Conservation (phyloP, 2,797 vertebrate species). For the Mastacembelus armatus region DNA sequence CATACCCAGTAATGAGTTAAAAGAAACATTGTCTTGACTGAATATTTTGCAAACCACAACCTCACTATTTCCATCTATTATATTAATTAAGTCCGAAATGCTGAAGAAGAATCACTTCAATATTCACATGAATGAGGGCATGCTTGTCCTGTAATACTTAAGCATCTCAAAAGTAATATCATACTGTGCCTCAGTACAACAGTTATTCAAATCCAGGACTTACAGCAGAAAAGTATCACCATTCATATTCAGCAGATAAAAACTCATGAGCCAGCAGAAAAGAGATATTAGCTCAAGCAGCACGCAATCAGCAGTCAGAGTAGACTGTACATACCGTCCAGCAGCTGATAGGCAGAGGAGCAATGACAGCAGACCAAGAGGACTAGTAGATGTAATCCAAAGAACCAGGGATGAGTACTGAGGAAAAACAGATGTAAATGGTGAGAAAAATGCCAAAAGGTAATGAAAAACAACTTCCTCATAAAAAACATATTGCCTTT, state of each 20-base stretch:
- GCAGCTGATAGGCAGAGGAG: slow-evolving; percentile 71
- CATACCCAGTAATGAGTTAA: neutral
- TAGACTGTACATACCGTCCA: slow-evolving; percentile 77
- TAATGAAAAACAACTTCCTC: neutral
- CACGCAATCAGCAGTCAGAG: neutral
- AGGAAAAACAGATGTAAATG: slow-evolving; percentile 44
- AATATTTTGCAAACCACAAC: neutral
- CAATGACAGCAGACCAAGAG: slow-evolving; percentile 65
- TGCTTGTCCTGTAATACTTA: neutral
- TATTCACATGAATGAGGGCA: neutral
- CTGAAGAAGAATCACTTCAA: neutral
- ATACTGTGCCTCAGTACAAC: neutral
- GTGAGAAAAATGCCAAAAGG: slow-evolving; percentile 34
- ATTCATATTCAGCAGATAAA: slow-evolving; percentile 32
- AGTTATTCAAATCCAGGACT: neutral
- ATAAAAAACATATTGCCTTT: slow-evolving; percentile 17
- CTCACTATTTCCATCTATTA: neutral
- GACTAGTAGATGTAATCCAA: slow-evolving; percentile 74
- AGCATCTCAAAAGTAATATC: neutral
- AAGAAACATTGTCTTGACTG: neutral
- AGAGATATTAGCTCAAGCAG: neutral
- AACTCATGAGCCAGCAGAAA: slow-evolving; percentile 53
- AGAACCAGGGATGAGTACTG: slow-evolving; percentile 75
- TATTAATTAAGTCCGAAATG: neutral
- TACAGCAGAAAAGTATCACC: slow-evolving; percentile 34